Evolutionary conservation across 1,140 invertebrate species (phyloP).

Genomic region (Bombus polaris): DNA sequence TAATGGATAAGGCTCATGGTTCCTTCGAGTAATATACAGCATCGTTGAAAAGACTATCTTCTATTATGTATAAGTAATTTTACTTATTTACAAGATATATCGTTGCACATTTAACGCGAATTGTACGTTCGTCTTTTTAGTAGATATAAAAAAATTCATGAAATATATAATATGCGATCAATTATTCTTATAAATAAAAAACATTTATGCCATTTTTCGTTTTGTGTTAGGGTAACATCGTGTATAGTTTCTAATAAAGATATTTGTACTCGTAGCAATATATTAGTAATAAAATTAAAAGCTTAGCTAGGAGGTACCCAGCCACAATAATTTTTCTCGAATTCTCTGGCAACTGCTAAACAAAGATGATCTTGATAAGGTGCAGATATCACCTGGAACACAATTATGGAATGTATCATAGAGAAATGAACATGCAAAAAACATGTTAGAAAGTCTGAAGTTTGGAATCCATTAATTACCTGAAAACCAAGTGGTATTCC

Average conservation of each 20-base stretch:
- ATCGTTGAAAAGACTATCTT: not conserved
- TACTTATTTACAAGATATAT: constrained; percentile 9
- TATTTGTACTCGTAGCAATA: not conserved
- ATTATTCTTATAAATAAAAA: constrained; percentile 14
- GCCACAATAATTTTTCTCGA: constrained; percentile 92
- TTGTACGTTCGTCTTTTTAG: constrained; percentile 5
- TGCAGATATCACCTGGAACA: constrained; percentile 84
- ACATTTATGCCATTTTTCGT: not conserved
- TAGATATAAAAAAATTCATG: not conserved
- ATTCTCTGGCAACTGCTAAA: constrained; percentile 88
- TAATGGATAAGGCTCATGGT: constrained; percentile 4
- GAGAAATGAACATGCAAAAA: not conserved
- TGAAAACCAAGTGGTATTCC: constrained; percentile 90
- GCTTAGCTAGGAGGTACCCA: constrained; percentile 83
- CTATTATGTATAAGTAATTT: constrained; percentile 18
- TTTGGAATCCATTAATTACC: constrained; percentile 72
- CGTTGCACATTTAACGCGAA: constrained; percentile 37
- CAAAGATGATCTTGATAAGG: constrained; percentile 88
- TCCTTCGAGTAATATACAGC: not conserved
- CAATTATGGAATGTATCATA: not conserved
- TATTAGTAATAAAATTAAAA: not conserved
- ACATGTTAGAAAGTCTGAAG: not conserved
- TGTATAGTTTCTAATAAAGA: not conserved
- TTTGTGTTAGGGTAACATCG: not conserved
- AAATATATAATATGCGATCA: constrained; percentile 5